Conservation (phyloP, 2,113 vertebrate genomes). For the Capreolus pygargus region DNA sequence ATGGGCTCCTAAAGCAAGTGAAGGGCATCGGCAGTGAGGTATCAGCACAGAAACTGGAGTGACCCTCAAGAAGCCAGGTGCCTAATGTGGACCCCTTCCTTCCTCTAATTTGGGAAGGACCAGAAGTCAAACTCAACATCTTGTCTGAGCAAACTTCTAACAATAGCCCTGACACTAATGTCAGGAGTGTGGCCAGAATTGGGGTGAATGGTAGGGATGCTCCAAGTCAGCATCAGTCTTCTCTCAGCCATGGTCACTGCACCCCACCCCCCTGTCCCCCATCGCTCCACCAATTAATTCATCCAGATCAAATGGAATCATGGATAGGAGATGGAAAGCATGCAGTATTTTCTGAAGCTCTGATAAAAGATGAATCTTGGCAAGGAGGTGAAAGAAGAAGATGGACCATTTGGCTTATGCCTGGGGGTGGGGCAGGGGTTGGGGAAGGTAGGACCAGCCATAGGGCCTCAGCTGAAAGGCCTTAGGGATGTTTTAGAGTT, state of each 20-base stretch:
- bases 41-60: neutral
- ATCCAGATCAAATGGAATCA: neutral
- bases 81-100: neutral
- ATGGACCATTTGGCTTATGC: neutral
- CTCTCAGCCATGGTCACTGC: neutral
- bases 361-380: neutral
- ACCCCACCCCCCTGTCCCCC: neutral
- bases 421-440: neutral
- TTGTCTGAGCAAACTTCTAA: neutral
- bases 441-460: neutral
- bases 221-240: neutral
- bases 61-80: neutral
- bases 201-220: neutral
- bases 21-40: neutral
- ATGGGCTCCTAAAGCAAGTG: neutral
- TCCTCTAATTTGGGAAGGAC: neutral
- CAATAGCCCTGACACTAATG: neutral
- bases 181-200: neutral
- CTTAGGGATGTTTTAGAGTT: neutral
- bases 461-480: neutral
- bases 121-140: neutral
- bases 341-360: neutral
- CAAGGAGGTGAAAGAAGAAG: neutral
- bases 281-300: neutral
- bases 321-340: neutral